These are phyloP conservation scores for Anomalospiza imberbis DNA, from an alignment of 2,797 vertebrate genomes.

Conservation along the genomic window DNA sequence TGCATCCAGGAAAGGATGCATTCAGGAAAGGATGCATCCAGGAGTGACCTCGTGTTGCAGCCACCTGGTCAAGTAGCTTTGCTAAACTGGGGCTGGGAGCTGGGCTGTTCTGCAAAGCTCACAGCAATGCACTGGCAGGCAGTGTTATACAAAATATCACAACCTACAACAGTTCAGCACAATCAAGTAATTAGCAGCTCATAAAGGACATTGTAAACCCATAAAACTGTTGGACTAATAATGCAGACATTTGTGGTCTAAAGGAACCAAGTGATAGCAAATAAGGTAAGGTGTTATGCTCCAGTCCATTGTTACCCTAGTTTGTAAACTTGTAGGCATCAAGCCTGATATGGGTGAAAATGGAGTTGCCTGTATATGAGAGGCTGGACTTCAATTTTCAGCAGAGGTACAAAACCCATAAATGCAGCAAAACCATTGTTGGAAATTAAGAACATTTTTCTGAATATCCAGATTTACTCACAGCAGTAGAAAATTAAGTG, in stretches of 20 bases:
- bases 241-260: not conserved
- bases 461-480: not conserved
- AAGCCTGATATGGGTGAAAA: not conserved
- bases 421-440: not conserved
- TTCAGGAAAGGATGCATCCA: not conserved
- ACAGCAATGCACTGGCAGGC: not conserved
- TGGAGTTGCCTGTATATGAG: not conserved
- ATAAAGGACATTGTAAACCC: not conserved
- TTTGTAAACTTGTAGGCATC: not conserved
- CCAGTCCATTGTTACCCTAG: not conserved
- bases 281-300: not conserved
- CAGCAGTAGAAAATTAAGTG: not conserved
- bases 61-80: not conserved
- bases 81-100: not conserved
- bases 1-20: not conserved
- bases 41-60: not conserved
- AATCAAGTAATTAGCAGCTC: not conserved
- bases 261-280: not conserved
- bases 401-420: not conserved
- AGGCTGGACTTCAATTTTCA: not conserved
- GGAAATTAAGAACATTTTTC: not conserved
- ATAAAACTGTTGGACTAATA: not conserved
- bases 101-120: not conserved
- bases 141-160: not conserved
- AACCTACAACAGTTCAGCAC: not conserved